Conservation (phyloP, 2,113 vertebrate genomes). For the Etia nguti region DNA sequence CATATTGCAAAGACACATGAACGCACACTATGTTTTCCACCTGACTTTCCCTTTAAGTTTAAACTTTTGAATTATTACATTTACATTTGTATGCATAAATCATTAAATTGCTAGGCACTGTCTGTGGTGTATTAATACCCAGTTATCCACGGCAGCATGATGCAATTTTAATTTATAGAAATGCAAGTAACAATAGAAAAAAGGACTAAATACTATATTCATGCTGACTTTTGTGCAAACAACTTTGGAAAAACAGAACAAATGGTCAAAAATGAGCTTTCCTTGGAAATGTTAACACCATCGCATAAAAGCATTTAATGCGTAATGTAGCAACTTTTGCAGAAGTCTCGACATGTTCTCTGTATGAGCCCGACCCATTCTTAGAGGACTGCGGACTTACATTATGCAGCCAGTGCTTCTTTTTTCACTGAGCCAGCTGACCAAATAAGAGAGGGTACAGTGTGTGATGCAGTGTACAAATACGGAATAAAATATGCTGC, state of each 20-base stretch:
- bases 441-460: neutral
- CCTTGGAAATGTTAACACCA: neutral
- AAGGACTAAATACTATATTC: neutral
- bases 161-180: neutral
- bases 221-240: neutral
- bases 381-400: neutral
- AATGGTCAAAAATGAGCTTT: neutral
- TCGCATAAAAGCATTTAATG: neutral
- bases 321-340: neutral
- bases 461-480: neutral
- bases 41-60: neutral
- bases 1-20: neutral
- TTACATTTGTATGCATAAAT: neutral
- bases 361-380: neutral
- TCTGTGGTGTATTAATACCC: neutral
- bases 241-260: neutral
- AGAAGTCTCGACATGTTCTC: neutral
- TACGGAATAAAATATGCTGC: neutral
- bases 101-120: neutral
- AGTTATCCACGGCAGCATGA: neutral
- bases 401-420: neutral
- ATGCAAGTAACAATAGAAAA: no score
- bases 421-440: neutral
- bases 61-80: neutral
- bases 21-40: neutral